Base-by-base conservation (phyloP, 2,797 vertebrate species). In the Rhinogobio ventralis region DNA sequence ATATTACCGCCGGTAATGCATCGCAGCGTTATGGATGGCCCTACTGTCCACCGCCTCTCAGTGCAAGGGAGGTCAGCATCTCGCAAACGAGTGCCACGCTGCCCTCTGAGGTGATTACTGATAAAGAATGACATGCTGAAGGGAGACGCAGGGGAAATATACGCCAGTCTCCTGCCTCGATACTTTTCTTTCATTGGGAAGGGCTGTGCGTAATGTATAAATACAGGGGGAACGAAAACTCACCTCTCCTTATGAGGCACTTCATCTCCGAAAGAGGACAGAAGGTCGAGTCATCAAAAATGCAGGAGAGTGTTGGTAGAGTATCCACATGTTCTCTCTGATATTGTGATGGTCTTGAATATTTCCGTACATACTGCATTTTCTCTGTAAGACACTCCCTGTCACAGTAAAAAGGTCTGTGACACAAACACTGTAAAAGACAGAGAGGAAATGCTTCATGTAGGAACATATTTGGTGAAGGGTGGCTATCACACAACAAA, bases 51-150 rank as follows among this genome's bases (percentile, higher is more conserved):
- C 25, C 36, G 73, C 82, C 87, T 91, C 90, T 91, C 80, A 23
- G 91, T 92, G 91, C 57, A 91, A 91, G 73, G 64, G 93, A 93
- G 94, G 94, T 94, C 94, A 92, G 78, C 89, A 33, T 81, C 68
- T 84, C 15, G 20, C 80, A 82, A 92, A 90, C 85, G 84, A 84
- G 89, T 89, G 86, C 90, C 25, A 82, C 86, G 39, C 89, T 89
- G 67, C 82, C 88, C 92, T 92, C 90, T 80, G 85, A 91, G 92
- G 93, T 93, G 93, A 95, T 94, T 95, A 95, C 93, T 91, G 93
- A 93, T 94, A 93, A 94, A 94, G 90, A 91, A 92, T 93, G 92
- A 93, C 93, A 91, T 76, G 83, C 86, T 87, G 68, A 81, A 87
- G 83, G 87, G 90, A 90, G 91, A 90, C 93, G 87, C 86, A 3